Evolutionary conservation across 2,113 vertebrate genomes (phyloP), one percentile per base, ranked within the genome.

Genomic region (Ploceus nigricollis): DNA sequence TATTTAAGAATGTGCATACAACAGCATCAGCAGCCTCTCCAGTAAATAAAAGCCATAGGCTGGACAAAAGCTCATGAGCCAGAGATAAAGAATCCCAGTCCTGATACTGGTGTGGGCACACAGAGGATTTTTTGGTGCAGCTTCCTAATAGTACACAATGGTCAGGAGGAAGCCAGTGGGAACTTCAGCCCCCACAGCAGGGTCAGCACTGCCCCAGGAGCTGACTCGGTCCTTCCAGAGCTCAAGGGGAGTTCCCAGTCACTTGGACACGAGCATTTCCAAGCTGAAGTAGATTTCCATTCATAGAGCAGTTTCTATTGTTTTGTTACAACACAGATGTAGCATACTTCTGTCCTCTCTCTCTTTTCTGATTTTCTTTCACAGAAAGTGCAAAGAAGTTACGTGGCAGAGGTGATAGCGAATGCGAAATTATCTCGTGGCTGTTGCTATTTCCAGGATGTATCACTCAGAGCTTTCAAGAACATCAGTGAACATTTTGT

Each of bases 401-500:
- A 66, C 0, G 1, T 30, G 37, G 31, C 63, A 91, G 63, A 90
- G 40, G 20, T 64, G 87, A 35, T 12, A 87, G 69, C 5, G 2
- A 68, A 47, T 25, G 35, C 4, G 37, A 82, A 10, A 71, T 68
- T 80, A 91, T 69, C 56, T 57, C 1, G 0, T 15, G 15, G n/a
- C 71, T 48, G 17, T 48, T 80, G 47, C 42, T 72, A n/a, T 73
- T 80, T 92, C 71, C 86, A 91, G 79, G 82, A 93, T 73, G 42
- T 57, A 83, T 69, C 60, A 65, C 48, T 75, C 5, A 2, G 69
- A 72, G 47, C 69, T 91, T 84, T 76, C 77, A 78, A n/a, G 31
- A 80, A 78, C 1, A 3, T 23, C 57, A 69, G 71, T 51, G 72
- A 77, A 89, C 75, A 69, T 45, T 72, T 70, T 57, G 50, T 87